Base-by-base conservation (phyloP, 2,797 vertebrate genomes). In the Chelmon rostratus region DNA sequence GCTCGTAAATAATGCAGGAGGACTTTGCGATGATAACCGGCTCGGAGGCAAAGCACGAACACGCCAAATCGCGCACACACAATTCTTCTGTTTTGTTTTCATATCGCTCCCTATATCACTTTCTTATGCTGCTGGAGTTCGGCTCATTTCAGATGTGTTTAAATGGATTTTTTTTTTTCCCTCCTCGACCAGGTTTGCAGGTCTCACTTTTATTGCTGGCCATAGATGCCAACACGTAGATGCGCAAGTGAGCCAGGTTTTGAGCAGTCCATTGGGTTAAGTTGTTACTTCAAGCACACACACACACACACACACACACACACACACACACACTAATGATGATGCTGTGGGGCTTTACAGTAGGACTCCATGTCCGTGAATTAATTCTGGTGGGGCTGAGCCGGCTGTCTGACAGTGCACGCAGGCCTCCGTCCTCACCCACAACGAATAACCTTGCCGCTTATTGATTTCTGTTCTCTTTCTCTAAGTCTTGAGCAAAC, bases 1-100 rank as follows among this genome's bases (percentile, higher is more conserved):
- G 46, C 78, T 86, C 10, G 75, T 90, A 87, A 89, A 89, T 92
- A 88, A 91, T 87, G 68, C 86, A 89, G 63, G 50, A 71, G 44
- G 76, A 81, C 76, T 82, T 68, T 77, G 74, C 23, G 28, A 75
- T 75, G 86, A 82, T 82, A 81, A 78, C 66, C 28, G 16, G 50
- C 83, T 83, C 1, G 10, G 70, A 86, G 78, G 58, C 68, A 70
- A 68, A 73, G 25, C 66, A 37, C 11, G 8, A 40, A 31, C 56
- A 8, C 59, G 31, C 54, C 56, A 4, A 46, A 5, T 31, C 42
- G 25, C 66, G 23, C 81, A 31, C 56, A 5, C 52, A 3, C 18
- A 46, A 8, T 9, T 6, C 11, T 7, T 38, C 37, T 9, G 8
- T 38, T 38, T 38, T n/a, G n/a, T n/a, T 8, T 23, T n/a, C 21